These are phyloP conservation scores for Drosophila rhopaloa DNA, from an alignment of 1,140 invertebrate genomes.

Conservation along the genomic window DNA sequence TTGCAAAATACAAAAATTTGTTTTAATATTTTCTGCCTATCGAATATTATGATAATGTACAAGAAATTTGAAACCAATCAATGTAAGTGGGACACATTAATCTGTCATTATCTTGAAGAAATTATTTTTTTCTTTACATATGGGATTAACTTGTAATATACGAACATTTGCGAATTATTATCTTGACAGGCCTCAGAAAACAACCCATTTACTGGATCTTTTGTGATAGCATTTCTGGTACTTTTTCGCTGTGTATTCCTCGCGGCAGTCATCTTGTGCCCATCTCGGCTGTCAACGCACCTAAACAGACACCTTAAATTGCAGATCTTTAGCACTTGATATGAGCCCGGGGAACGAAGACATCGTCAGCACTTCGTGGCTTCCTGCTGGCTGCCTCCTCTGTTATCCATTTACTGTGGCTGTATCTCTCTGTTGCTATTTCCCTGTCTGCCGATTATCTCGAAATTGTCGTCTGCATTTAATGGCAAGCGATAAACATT, in stretches of 20 bases:
- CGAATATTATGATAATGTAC: neutral
- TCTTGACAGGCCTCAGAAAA: neutral
- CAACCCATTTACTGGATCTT: neutral
- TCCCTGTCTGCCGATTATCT: slow-evolving; percentile 59
- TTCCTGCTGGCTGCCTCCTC: slow-evolving; percentile 24
- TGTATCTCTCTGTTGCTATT: slow-evolving; percentile 27
- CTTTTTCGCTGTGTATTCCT: slow-evolving; percentile 6
- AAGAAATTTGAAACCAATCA: neutral
- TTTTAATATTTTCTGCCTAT: neutral
- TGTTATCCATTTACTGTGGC: neutral
- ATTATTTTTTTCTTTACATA: neutral
- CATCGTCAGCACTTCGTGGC: slow-evolving; percentile 26
- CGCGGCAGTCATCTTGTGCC: slow-evolving; percentile 34
- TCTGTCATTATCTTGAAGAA: neutral
- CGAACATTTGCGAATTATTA: neutral
- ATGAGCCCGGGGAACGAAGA: slow-evolving; percentile 17
- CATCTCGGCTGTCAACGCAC: slow-evolving; percentile 56
- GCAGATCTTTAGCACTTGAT: slow-evolving; percentile 62
- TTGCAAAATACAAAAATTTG: no score
- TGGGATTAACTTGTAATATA: neutral
- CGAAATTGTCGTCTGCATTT: slow-evolving; percentile 65
- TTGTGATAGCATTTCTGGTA: neutral
- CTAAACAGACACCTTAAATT: slow-evolving; percentile 65
- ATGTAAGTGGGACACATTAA: neutral
- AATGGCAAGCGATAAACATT: slow-evolving; percentile 67